Conservation (phyloP, 1,140 invertebrate species). For the Brachionus sp. region DNA sequence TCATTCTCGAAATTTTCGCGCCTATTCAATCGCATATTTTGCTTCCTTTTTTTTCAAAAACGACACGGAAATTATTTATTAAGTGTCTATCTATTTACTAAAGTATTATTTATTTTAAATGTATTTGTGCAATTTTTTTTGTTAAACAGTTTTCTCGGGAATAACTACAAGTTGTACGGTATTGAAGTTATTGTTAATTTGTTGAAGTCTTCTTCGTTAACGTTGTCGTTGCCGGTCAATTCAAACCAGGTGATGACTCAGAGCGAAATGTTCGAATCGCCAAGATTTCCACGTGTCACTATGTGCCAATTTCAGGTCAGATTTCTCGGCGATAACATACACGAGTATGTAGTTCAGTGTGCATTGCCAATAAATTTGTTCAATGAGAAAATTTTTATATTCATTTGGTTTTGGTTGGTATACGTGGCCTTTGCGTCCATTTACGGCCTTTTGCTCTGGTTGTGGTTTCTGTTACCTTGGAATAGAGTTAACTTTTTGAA, state of each 20-base stretch:
- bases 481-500: constrained; percentile 57
- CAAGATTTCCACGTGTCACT: constrained; percentile 62
- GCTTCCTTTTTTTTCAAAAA: constrained; percentile 54
- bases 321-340: constrained; percentile 60
- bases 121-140: constrained; percentile 63
- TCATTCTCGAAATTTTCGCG: constrained; percentile 49
- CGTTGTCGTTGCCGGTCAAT: background rate
- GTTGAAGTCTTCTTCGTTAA: constrained; percentile 6
- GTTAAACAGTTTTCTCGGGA: constrained; percentile 62
- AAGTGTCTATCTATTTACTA: constrained; percentile 61
- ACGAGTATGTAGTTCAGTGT: constrained; percentile 63
- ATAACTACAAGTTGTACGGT: constrained; percentile 61
- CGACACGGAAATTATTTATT: constrained; percentile 62
- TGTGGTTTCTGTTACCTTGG: constrained; percentile 50
- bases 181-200: constrained; percentile 55
- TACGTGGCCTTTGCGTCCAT: constrained; percentile 61
- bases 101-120: constrained; percentile 62
- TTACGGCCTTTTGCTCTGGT: constrained; percentile 57
- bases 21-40: constrained; percentile 51
- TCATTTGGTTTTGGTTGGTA: constrained; percentile 64
- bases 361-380: constrained; percentile 64
- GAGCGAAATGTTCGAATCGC: constrained; percentile 50
- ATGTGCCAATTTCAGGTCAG: constrained; percentile 64
- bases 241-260: background rate
- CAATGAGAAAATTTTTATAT: constrained; percentile 64